These are phyloP conservation scores for Muricea muricata DNA, from an alignment of 92 coral and sea anemone species.

Conservation along the genomic window DNA sequence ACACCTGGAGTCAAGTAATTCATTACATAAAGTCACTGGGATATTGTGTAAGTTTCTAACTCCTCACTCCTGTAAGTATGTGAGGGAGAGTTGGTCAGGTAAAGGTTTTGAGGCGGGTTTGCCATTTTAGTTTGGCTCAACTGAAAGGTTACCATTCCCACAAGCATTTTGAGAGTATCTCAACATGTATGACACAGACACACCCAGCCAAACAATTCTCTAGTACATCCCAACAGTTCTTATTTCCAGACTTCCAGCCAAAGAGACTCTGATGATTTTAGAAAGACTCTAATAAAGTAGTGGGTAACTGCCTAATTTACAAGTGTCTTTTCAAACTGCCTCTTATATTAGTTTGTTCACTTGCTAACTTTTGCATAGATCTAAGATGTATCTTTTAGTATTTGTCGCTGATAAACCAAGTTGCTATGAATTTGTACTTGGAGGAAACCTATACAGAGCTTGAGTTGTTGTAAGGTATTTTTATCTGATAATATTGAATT, in stretches of 20 bases:
- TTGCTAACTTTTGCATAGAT: neutral
- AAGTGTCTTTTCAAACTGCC: neutral
- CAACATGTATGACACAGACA: too few species aligned
- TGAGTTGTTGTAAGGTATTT: neutral
- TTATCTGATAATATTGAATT: too few species aligned
- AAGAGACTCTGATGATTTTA: too few species aligned
- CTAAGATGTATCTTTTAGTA: neutral
- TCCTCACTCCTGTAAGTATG: constrained; percentile 34
- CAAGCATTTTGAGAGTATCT: too few species aligned
- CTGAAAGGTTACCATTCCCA: too few species aligned
- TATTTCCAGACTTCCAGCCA: too few species aligned
- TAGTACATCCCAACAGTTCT: too few species aligned
- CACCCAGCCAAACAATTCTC: too few species aligned
- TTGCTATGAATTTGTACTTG: neutral
- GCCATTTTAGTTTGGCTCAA: neutral
- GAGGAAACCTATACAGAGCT: neutral
- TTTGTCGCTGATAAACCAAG: neutral
- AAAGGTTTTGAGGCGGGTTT: neutral
- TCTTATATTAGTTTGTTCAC: neutral
- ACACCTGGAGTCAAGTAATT: constrained; percentile 98
- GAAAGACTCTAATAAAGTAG: too few species aligned
- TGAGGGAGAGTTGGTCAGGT: neutral
- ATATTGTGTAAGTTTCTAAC: constrained; percentile 28
- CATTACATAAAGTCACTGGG: neutral
- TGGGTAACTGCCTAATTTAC: too few species aligned